Evolutionary conservation across 2,797 vertebrate species (phyloP), one percentile per base, ranked within the genome.

Genomic region (Poecilia velifera): DNA sequence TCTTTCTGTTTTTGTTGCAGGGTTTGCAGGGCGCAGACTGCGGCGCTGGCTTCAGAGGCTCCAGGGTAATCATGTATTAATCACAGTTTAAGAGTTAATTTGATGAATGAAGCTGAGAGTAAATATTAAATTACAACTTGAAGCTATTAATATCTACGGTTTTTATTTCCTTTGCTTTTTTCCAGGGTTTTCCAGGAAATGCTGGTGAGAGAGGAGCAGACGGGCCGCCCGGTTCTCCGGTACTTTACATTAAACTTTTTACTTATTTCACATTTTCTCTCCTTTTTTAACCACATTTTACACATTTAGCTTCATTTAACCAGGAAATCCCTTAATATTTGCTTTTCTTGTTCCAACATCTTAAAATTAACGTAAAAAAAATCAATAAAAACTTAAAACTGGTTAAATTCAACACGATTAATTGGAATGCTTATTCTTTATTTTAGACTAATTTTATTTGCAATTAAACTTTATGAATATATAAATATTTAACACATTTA

Each of bases 181-280:
- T 87, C 0, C 72, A 98, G 97, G 97, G 97, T 59, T 93, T 94
- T 83, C 81, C 86, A 0, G 97, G 97, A 62, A 82, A 92, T 66
- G 81, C 84, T 18, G 97, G 97, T 39, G 89, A 91, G 34, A 88
- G 71, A 28, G 97, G 97, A 72, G 84, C 91, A 0, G 43, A 93
- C 0, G 97, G 97, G 49, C 78, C 87, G 25, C 81, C 93, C 62
- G 97, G 97, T 88, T 87, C 94, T 0, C 74, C 14, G 76, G 97
- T 98, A 95, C 34, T 12, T 45, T 79, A 82, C 20, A 41, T 46
- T 39, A 8, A 34, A 59, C 12, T 59, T 59, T 59, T 28, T 12
- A 39, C 39, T 66, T 20, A 36, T 64, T 36, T 36, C 1, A 20
- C 18, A 4, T 6, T 13, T 5, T 28, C 13, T 6, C 12, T 14